Conservation (phyloP, 2,797 vertebrate species). For the Emydoidea blandingii region DNA sequence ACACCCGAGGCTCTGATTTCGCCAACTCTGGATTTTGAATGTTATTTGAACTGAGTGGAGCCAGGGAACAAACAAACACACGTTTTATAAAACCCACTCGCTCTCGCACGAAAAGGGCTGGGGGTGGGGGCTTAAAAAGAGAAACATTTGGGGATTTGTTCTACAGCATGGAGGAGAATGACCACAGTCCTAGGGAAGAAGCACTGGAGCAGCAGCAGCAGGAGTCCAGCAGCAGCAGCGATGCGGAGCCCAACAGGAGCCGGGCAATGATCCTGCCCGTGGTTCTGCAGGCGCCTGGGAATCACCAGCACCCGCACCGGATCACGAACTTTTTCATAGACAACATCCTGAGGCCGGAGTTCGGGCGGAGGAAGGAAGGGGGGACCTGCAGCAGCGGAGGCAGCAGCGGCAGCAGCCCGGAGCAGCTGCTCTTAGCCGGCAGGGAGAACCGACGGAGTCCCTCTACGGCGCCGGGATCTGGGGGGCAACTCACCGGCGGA, state of each 20-base stretch:
- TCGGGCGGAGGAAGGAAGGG: slow-evolving; percentile 91
- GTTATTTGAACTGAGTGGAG: neutral
- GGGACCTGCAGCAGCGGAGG: slow-evolving; percentile 72
- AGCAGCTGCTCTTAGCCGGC: slow-evolving; percentile 78
- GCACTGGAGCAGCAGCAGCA: slow-evolving; percentile 54
- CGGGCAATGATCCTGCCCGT: slow-evolving; percentile 85
- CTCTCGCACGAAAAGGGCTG: neutral
- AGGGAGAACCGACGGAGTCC: slow-evolving; percentile 82
- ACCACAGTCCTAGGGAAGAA: slow-evolving; percentile 81
- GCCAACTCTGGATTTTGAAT: slow-evolving; percentile 24
- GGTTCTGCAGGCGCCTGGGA: slow-evolving; percentile 87
- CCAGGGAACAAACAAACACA: neutral
- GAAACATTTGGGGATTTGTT: slow-evolving; percentile 20
- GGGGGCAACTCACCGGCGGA: slow-evolving; percentile 75
- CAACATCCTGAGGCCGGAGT: slow-evolving; percentile 96
- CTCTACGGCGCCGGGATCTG: slow-evolving; percentile 75
- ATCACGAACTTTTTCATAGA: slow-evolving; percentile 99
- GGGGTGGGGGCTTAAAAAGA: slow-evolving; percentile 1
- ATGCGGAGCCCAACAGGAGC: slow-evolving; percentile 54
- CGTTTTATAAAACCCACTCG: neutral
- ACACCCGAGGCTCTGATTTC: neutral
- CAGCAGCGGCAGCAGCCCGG: slow-evolving; percentile 41
- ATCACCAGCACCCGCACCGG: slow-evolving; percentile 91
- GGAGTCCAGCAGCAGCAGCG: slow-evolving; percentile 78
- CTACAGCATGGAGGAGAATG: slow-evolving; percentile 94